phyloP scores from a whole-genome alignment of 2,113 vertebrate genomes.

The Saccopteryx bilineata region DNA sequence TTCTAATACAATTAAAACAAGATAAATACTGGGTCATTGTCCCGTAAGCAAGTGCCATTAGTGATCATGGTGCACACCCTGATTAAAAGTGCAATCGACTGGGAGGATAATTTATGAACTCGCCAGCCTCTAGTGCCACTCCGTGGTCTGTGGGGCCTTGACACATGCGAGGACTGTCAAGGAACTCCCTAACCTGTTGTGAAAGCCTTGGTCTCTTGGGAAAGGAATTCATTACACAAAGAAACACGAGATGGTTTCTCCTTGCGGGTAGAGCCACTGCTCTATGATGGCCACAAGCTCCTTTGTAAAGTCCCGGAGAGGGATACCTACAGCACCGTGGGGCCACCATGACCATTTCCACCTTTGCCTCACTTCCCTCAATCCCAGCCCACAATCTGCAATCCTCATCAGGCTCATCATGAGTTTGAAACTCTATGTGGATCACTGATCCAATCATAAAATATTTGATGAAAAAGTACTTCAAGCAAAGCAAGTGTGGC shows the following conservation, averaged over 20 bases:
- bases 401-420: neutral
- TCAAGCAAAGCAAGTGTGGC: neutral
- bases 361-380: neutral
- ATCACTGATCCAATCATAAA: neutral
- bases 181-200: neutral
- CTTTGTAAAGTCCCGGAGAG: neutral
- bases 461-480: neutral
- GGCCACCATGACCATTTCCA: neutral
- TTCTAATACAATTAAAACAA: constrained; percentile 87
- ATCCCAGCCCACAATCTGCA: neutral
- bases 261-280: neutral
- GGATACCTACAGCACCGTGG: neutral
- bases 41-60: constrained; percentile 80
- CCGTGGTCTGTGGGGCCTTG: neutral
- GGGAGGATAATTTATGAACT: constrained; percentile 81
- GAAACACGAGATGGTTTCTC: neutral
- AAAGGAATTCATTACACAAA: constrained; percentile 17
- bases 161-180: neutral
- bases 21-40: constrained; percentile 86
- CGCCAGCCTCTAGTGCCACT: constrained; percentile 55
- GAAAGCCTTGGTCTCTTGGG: neutral
- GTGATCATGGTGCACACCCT: constrained; percentile 74
- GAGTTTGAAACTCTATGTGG: neutral
- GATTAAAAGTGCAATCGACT: constrained; percentile 83
- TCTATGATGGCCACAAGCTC: neutral